phyloP scores from a whole-genome alignment of 2,888 invertebrate species.

The Drymonia ruficornis region DNA sequence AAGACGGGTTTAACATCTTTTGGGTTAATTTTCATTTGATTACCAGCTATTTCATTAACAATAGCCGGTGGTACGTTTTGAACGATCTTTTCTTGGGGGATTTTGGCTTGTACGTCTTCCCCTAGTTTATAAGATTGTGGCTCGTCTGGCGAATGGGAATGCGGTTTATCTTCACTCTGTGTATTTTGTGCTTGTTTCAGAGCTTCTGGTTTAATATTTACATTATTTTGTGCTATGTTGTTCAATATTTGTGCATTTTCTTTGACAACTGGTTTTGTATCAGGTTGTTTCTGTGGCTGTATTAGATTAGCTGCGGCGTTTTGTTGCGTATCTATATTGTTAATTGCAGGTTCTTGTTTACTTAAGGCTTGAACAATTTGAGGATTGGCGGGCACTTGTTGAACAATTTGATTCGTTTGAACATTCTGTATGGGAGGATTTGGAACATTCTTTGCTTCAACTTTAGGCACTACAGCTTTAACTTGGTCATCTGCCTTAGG shows the following conservation, averaged over 20 bases:
- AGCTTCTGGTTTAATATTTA: conserved; percentile 17
- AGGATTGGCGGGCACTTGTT: conserved; percentile 9
- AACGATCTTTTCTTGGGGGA: conserved; percentile 23
- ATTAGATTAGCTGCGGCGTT: conserved; percentile 9
- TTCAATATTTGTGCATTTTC: conserved; percentile 19
- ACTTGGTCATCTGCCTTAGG: neutral
- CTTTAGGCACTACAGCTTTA: conserved; percentile 8
- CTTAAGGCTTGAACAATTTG: conserved; percentile 4
- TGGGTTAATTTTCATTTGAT: conserved; percentile 22
- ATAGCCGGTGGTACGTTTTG: conserved; percentile 60
- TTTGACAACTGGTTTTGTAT: conserved; percentile 11
- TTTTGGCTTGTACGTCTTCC: conserved; percentile 54
- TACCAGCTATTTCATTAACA: conserved; percentile 40
- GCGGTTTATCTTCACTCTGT: conserved; percentile 31
- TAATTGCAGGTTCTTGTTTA: neutral
- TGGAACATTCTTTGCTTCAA: conserved; percentile 3
- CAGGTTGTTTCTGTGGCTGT: conserved; percentile 11
- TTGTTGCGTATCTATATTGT: conserved; percentile 17
- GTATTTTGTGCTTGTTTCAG: conserved; percentile 6
- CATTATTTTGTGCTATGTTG: conserved; percentile 15
- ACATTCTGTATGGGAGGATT: conserved; percentile 11
- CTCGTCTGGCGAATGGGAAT: conserved; percentile 67
- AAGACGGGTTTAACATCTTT: conserved; percentile 10
- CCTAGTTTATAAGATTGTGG: conserved; percentile 72
- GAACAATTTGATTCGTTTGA: conserved; percentile 9